Evolutionary conservation across 1,140 invertebrate species (phyloP), one percentile per base, ranked within the genome.

Genomic region (Drosophila tristis): DNA sequence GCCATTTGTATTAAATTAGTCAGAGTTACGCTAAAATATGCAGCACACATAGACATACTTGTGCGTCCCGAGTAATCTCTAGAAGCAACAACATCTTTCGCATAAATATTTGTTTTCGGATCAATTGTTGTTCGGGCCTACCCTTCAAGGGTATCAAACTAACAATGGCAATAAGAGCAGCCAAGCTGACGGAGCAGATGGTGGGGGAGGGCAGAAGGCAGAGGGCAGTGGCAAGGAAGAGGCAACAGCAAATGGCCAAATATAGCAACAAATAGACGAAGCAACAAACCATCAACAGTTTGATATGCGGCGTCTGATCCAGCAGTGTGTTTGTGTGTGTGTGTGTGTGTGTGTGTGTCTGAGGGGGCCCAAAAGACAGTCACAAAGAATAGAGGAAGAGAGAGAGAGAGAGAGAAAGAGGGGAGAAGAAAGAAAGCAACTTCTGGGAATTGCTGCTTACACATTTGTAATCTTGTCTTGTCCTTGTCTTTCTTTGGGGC

Each of bases 391-490:
- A 31, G 55, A 54, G 59, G 6, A 15, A 47, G 9, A 16, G 56
- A 44, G 59, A 61, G 13, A 15, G n/a, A n/a, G 9, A 31, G 1
- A 23, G 13, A 15, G 44, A 48, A n/a, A n/a, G 20, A 25, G 47
- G 31, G 64, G 16, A 57, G 56, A 42, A 51, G 55, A 39, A 39
- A 39, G 35, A 39, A 39, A 39, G 35, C 35, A 82, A 87, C 84
- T 89, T 87, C 77, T 76, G 82, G 82, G 82, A 87, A 87, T 87
- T 89, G 78, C 82, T 82, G 82, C 82, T 89, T 82, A 87, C 78
- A 87, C 84, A 89, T 87, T 87, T 89, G 82, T 89, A 87, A 79
- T 89, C 82, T 89, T 87, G 84, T 89, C 82, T 89, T 81, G 78
- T 81, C 74, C 73, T 89, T 64, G 72, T 73, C 67, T 63, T 50